Evolutionary conservation across 2,797 vertebrate genomes (phyloP), one percentile per base, ranked within the genome.

Genomic region (Gallinago solitaria): DNA sequence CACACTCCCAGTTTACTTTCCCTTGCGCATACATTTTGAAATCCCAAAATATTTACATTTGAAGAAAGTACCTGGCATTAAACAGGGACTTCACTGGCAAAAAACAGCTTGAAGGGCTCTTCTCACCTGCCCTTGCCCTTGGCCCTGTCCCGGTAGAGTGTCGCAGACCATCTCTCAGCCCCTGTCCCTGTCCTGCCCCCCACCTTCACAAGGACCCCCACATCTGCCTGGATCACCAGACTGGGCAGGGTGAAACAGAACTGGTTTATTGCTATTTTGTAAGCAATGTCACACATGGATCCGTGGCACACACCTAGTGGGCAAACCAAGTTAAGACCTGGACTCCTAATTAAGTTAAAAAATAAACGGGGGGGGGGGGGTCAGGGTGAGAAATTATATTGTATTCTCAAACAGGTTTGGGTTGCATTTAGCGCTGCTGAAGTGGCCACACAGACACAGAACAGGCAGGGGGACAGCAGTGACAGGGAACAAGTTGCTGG

Each of bases 391-490:
- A 80, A 85, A 80, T 35, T 14, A 50, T 4, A 47, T 2, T 13
- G 14, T 20, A 76, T 74, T 83, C 74, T 83, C 53, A 43, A 54
- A 69, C 10, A 74, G 5, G 71, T 77, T 39, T 74, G 53, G 57
- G 56, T 68, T 64, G 69, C 48, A 60, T 83, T 30, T 41, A 41
- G 71, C 51, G 60, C 56, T n/a, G 45, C 23, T 9, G 19, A 70
- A 77, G 53, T 0, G 0, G 61, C 70, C 45, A 57, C 37, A 57
- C 6, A 71, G 11, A 11, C 1, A 16, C 16, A 64, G 25, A 63
- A 37, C 2, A 69, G 50, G 0, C 0, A 68, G 24, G 21, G 24
- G 45, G 25, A 14, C 5, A 27, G 53, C 16, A 68, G 17, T 3
- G 4, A 89, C 92, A 0, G 2, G 47, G 63, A 93, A 67, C 0